phyloP scores from a whole-genome alignment of 2,113 vertebrate species.

The Epinephelus cyanopodus region DNA sequence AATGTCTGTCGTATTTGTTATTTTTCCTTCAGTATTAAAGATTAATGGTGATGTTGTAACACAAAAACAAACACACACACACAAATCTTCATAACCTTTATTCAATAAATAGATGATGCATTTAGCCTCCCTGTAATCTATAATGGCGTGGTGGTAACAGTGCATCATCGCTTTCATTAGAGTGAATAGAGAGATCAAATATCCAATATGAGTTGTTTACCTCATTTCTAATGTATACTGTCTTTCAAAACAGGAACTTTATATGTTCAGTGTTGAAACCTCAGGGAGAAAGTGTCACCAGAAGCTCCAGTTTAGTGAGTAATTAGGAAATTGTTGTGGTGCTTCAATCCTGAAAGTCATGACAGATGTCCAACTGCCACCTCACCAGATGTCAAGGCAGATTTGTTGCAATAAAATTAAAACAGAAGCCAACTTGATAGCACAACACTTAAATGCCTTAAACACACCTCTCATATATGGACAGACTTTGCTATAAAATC shows the following conservation, averaged over 20 bases:
- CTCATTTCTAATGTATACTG: neutral
- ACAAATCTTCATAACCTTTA: neutral
- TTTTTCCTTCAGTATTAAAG: constrained; percentile 24
- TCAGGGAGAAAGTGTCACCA: neutral
- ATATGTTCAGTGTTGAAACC: neutral
- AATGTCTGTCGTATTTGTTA: constrained; percentile 16
- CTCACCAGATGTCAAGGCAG: constrained; percentile 33
- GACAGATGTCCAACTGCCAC: constrained; percentile 41
- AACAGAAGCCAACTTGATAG: neutral
- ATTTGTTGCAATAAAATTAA: constrained; percentile 24
- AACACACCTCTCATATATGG: neutral
- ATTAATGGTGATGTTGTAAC: constrained; percentile 3
- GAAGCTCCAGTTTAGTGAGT: constrained; percentile 11
- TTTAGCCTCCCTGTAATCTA: constrained; percentile 40
- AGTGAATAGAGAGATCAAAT: neutral
- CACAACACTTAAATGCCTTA: neutral
- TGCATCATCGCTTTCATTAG: constrained; percentile 27
- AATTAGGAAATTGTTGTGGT: neutral
- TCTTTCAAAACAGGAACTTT: neutral
- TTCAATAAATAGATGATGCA: neutral
- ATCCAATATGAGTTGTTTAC: neutral
- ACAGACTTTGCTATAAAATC: neutral
- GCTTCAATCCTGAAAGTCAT: neutral
- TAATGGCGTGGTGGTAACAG: constrained; percentile 30
- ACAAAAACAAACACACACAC: constrained; percentile 2